Base-by-base conservation (phyloP, 1,140 invertebrate genomes). In the Papilio helenus region DNA sequence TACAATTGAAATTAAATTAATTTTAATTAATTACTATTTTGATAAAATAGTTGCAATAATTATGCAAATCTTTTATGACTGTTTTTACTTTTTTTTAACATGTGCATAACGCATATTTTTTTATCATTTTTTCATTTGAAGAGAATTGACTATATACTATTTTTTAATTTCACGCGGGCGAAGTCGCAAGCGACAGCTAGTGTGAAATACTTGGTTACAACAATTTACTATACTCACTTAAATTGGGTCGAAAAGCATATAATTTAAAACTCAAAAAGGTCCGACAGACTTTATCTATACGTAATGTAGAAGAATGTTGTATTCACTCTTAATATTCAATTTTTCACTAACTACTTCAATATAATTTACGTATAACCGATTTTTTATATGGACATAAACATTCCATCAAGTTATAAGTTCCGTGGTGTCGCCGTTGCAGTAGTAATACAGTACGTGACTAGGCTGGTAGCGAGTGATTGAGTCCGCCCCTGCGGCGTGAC, bases 401-500 rank as follows among this genome's bases (percentile, higher is more conserved):
- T 46, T 46, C 2, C 8, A 34, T 3, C 34, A 2, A 34, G 5
- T 34, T 34, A 2, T 34, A 34, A 34, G 34, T 34, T 4, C 4
- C 5, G 46, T 49, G 16, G 44, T 49, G 14, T 20, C 51, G n/a
- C 4, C 7, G 29, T 29, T 29, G 29, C 29, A 29, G 29, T 29
- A 29, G 29, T 29, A 29, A 29, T 29, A 16, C n/a, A 18, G 58
- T 16, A 29, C 61, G 61, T 68, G 61, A 29, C 23, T 29, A 39
- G 14, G 12, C 3, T 16, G 7, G 34, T 68, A 34, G 12, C 5
- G 26, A 1, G 61, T 29, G 2, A 68, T 26, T 71, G 14, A 81
- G 34, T 87, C 34, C 88, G 79, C 8, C 82, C 86, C 89, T 86
- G 87, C 34, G 5, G 16, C 42, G 82, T 74, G 76, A 80, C 83